Percentiles rank a stretch among this genome's conserved stretches.
Conservation (phyloP, 2,113 vertebrate species). For the Neopipo cinnamomea region DNA sequence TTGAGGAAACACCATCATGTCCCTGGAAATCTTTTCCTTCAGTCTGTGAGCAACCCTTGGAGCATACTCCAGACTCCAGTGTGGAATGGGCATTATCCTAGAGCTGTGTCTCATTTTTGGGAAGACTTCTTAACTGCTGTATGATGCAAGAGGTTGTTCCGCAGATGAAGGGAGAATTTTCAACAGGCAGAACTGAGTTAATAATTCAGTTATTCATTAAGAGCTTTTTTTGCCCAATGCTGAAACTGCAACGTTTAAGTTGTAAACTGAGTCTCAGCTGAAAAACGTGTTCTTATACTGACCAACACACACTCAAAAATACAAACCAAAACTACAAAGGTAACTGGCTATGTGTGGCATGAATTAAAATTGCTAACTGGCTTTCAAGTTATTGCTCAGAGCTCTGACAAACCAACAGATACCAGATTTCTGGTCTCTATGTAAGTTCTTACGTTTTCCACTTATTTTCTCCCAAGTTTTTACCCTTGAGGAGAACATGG, state of each 20-base stretch:
- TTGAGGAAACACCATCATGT: background rate
- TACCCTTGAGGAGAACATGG: background rate
- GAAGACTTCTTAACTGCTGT: background rate
- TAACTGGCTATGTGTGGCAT: background rate
- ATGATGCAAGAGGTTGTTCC: background rate
- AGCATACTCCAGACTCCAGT: background rate
- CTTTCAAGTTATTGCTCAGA: background rate
- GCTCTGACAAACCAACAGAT: background rate
- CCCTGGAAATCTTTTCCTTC: background rate
- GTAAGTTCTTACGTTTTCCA: background rate
- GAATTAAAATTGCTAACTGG: background rate
- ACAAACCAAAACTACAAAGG: background rate
- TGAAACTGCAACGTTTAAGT: background rate
- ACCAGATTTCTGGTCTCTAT: background rate
- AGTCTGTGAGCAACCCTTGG: background rate
- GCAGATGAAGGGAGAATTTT: background rate
- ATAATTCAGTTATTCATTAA: background rate
- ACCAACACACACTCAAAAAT: background rate
- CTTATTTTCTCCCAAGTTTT: background rate
- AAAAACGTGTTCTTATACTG: background rate
- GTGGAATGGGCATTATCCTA: background rate
- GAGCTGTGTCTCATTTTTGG: background rate
- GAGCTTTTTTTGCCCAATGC: background rate
- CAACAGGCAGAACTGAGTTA: background rate
- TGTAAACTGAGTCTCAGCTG: background rate